Evolutionary conservation across 2,888 invertebrate species (phyloP).

Genomic region (Phytoseiulus persimilis): DNA sequence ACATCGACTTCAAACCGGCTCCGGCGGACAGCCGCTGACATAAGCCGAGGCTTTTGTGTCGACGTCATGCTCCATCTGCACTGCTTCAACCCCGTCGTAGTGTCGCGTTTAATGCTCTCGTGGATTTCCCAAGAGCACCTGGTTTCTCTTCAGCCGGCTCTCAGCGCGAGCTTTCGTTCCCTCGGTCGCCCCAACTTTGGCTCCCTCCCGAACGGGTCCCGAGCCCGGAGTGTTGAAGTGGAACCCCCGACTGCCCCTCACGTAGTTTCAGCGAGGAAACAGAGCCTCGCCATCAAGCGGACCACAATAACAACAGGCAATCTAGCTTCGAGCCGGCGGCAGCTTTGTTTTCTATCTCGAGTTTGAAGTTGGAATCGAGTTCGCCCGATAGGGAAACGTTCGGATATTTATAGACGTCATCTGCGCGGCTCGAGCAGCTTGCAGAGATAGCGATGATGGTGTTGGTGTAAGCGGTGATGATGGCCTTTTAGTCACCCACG

Average conservation of each 20-base stretch:
- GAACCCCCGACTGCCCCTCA: no score
- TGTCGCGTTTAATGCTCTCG: background rate
- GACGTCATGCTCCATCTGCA: background rate
- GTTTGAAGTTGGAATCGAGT: background rate
- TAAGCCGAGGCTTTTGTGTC: background rate
- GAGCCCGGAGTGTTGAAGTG: no score
- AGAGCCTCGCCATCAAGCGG: background rate
- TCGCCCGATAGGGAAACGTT: background rate
- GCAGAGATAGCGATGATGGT: background rate
- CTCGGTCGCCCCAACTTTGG: no score
- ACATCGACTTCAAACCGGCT: background rate
- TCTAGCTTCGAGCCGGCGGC: background rate
- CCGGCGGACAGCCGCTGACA: background rate
- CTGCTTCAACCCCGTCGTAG: background rate
- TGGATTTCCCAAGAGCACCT: background rate
- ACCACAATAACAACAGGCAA: background rate
- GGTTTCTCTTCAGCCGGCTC: background rate
- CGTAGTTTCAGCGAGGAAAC: no score
- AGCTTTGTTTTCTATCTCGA: background rate
- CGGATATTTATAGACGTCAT: background rate
- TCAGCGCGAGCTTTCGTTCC: no score
- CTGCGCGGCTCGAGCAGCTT: background rate
- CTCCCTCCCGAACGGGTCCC: no score
- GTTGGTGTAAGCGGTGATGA: background rate
- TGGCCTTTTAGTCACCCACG: background rate